Conservation (phyloP, 1,140 invertebrate genomes). For the Drosophila subobscura region DNA sequence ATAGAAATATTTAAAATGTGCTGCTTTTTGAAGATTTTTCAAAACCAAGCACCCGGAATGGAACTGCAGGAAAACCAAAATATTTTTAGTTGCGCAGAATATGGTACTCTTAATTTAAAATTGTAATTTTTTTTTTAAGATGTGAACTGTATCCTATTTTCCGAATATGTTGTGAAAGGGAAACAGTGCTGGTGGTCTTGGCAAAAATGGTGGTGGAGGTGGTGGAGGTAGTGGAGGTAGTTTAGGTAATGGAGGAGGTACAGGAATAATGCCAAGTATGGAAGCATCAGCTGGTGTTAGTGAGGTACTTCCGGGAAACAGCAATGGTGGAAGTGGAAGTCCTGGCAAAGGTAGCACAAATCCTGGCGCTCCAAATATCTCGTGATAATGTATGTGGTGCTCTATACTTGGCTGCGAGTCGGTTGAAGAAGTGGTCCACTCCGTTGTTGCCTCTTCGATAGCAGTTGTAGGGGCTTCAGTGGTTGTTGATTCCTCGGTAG, state of each 20-base stretch:
- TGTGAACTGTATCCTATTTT: neutral
- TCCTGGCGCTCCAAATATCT: neutral
- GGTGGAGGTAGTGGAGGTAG: conserved; percentile 5
- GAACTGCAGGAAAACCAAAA: too few relatives aligned
- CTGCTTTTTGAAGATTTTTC: too few relatives aligned
- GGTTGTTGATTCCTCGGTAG: neutral
- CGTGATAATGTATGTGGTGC: conserved; percentile 15
- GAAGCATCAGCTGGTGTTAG: conserved; percentile 1
- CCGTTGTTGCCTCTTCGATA: neutral
- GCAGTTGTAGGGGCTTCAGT: neutral
- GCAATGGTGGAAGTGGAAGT: conserved; percentile 7
- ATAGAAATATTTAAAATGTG: too few relatives aligned
- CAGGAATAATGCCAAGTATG: conserved; percentile 22
- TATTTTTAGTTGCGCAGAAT: too few relatives aligned
- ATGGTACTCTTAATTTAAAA: too few relatives aligned
- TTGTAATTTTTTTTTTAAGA: too few relatives aligned
- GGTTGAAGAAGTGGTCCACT: neutral
- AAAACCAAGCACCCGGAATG: too few relatives aligned
- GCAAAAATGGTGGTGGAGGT: neutral
- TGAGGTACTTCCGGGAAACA: neutral
- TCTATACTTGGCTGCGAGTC: too few relatives aligned
- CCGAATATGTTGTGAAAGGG: conserved; percentile 19
- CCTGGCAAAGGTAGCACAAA: neutral
- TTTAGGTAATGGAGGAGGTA: neutral
- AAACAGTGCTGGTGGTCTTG: neutral